Percentiles rank a stretch among this genome's conserved stretches.
phyloP scores from a whole-genome alignment of 1,140 invertebrate species.

The Leptinotarsa texana region DNA sequence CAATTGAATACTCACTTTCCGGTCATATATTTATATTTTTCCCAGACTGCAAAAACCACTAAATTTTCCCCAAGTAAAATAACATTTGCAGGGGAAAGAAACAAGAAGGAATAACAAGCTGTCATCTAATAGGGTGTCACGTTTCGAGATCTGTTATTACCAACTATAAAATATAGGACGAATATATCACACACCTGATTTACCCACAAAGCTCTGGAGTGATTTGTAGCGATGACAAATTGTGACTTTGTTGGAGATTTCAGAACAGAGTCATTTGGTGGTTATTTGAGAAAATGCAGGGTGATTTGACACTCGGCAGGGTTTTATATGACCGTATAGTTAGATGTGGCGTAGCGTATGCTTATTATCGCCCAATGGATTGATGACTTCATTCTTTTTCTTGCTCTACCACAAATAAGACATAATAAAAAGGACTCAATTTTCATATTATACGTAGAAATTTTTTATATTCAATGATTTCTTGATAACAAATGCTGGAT shows the following conservation, averaged over 20 bases:
- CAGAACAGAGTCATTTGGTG: not conserved
- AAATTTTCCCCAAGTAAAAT: not conserved
- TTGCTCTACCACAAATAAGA: too few species aligned
- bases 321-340: not conserved
- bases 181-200: too few species aligned
- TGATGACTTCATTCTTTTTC: not conserved
- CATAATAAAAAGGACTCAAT: too few species aligned
- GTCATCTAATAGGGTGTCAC: conserved; percentile 2
- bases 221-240: not conserved
- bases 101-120: not conserved
- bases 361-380: not conserved
- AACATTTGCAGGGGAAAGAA: not conserved
- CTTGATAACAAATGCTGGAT: too few species aligned
- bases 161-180: not conserved
- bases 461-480: too few species aligned
- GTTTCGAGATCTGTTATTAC: not conserved
- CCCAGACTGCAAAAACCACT: too few species aligned
- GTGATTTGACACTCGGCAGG: not conserved
- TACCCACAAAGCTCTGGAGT: not conserved
- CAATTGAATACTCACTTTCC: too few species aligned
- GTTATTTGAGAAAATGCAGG: not conserved
- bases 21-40: too few species aligned
- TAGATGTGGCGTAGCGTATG: not conserved
- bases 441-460: too few species aligned
- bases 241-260: not conserved